phyloP scores from a whole-genome alignment of 1,140 invertebrate genomes.

The Diprion similis region DNA sequence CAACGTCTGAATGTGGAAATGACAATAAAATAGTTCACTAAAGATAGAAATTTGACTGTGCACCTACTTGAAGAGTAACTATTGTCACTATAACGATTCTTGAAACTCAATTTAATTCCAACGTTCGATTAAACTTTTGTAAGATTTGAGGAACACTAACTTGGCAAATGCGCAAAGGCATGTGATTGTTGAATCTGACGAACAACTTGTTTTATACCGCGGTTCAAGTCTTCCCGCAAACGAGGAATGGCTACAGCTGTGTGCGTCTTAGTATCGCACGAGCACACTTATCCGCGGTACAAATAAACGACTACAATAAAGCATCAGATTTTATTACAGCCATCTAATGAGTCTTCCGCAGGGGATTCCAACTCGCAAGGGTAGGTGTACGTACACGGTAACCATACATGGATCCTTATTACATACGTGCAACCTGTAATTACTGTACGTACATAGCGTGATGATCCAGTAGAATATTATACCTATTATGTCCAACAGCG shows the following conservation, averaged over 20 bases:
- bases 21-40: neutral
- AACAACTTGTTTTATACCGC: conserved; percentile 25
- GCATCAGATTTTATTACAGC: too few relatives aligned
- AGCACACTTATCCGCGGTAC: too few relatives aligned
- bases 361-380: too few relatives aligned
- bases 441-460: too few relatives aligned
- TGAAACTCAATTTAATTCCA: neutral
- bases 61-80: neutral
- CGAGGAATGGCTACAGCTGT: neutral
- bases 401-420: too few relatives aligned
- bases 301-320: too few relatives aligned
- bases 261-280: too few relatives aligned
- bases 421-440: too few relatives aligned
- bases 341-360: too few relatives aligned
- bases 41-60: neutral
- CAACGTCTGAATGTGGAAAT: neutral
- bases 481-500: too few relatives aligned
- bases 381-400: too few relatives aligned
- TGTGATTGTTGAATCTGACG: conserved; percentile 23
- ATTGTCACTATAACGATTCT: neutral
- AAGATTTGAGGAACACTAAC: conserved; percentile 6
- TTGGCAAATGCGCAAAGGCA: conserved; percentile 17
- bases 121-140: neutral
- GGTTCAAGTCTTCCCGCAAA: conserved; percentile 17
- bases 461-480: too few relatives aligned